Conservation (phyloP, 2,797 vertebrate genomes). For the Nannoperca australis region DNA sequence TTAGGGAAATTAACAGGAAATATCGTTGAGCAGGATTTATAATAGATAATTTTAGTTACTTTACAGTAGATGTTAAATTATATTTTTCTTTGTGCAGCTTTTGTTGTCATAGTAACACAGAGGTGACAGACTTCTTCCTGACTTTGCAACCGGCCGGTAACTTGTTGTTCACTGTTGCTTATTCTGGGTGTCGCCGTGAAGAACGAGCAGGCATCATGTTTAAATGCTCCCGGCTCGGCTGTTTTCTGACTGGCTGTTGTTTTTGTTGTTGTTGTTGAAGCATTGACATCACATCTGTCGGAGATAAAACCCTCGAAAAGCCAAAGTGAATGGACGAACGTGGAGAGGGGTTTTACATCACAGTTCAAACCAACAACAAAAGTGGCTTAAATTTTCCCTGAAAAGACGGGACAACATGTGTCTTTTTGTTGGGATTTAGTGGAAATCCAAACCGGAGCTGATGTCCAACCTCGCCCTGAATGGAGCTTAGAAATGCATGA, state of each 20-base stretch:
- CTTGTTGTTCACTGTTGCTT: neutral
- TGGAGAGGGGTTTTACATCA: constrained; percentile 11
- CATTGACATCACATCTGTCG: constrained; percentile 6
- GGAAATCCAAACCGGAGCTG: neutral
- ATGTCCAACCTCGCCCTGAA: neutral
- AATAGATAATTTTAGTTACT: no score
- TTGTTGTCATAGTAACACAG: constrained; percentile 28
- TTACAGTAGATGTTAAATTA: neutral
- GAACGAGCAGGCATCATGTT: neutral
- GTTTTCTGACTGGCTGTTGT: neutral
- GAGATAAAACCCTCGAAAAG: constrained; percentile 47
- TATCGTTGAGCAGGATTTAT: neutral
- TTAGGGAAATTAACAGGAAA: no score
- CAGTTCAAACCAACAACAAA: neutral
- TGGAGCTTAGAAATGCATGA: neutral
- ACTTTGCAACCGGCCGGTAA: neutral
- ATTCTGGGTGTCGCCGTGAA: neutral
- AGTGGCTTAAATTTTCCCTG: constrained; percentile 14
- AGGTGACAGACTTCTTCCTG: neutral
- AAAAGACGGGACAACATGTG: neutral
- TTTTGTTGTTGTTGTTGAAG: constrained; percentile 27
- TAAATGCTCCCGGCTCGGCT: neutral
- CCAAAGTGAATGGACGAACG: neutral
- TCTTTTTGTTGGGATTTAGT: neutral
- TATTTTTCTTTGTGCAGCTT: neutral